Conservation (phyloP, 1,140 invertebrate genomes). For the Caligus rogercresseyi region DNA sequence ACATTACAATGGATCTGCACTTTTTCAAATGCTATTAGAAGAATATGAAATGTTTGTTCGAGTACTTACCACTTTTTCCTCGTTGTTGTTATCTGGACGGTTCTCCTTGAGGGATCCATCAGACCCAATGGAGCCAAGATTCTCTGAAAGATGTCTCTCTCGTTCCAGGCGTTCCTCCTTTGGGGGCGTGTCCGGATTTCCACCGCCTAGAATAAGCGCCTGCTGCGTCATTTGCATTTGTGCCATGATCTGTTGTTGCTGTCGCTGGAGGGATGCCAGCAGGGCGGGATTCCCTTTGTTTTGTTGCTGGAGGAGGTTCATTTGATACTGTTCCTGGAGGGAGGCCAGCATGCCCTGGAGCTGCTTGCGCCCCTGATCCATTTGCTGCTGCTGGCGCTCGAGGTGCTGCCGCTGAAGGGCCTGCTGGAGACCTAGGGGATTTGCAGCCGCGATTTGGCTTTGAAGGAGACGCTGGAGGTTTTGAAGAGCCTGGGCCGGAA, state of each 20-base stretch:
- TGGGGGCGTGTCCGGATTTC: neutral
- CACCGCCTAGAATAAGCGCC: slow-evolving; percentile 6
- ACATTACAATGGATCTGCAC: no score
- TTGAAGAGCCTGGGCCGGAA: slow-evolving; percentile 8
- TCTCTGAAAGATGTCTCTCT: slow-evolving; percentile 5
- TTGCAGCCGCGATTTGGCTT: slow-evolving; percentile 3
- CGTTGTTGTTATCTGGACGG: neutral
- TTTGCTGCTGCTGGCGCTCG: slow-evolving; percentile 9
- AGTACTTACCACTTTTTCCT: no score
- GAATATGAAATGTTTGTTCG: no score
- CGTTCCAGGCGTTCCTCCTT: neutral
- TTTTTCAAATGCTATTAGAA: no score
- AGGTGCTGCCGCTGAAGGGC: slow-evolving; percentile 9
- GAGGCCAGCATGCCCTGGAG: slow-evolving; percentile 1
- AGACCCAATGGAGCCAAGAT: slow-evolving; percentile 5
- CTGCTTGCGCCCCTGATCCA: slow-evolving; percentile 10
- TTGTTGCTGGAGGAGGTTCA: slow-evolving; percentile 11
- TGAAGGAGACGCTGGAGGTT: slow-evolving; percentile 9
- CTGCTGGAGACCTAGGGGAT: slow-evolving; percentile 14
- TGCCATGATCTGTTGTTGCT: slow-evolving; percentile 14
- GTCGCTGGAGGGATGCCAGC: neutral
- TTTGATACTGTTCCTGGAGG: slow-evolving; percentile 11
- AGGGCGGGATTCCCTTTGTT: slow-evolving; percentile 1
- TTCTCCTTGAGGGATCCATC: slow-evolving; percentile 16
- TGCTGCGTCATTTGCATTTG: slow-evolving; percentile 17